Evolutionary conservation across 2,888 invertebrate genomes (phyloP), one percentile per base, ranked within the genome.

Genomic region (Eupithecia subfuscata): DNA sequence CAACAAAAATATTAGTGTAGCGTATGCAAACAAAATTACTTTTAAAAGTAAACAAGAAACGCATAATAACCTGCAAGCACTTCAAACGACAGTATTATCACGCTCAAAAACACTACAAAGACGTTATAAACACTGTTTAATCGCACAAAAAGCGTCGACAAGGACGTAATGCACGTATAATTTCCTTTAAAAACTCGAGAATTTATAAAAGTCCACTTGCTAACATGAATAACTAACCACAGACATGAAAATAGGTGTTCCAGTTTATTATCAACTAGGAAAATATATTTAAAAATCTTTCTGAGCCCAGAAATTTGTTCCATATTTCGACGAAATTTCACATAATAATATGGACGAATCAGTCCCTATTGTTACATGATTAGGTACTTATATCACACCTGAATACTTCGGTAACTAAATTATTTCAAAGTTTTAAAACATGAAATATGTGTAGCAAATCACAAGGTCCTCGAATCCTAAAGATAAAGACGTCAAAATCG

Each of bases 151-250:
- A 76, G 77, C 80, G 60, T 75, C 82, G 81, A 85, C 85, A 83
- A 81, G 86, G 85, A 86, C 82, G 80, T 85, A 85, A 85, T 82
- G 78, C 78, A 76, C 70, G 79, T 85, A 82, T 81, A 86, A 85
- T 86, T 86, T 83, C 74, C 73, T 75, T 79, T 75, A 73, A 82
- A 84, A 84, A 82, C 76, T 37, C 75, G 75, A 75, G 79, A 81
- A 80, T 81, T 72, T 82, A 81, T 78, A 81, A 83, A 82, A 81
- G 45, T 81, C 78, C 64, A 77, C 76, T 80, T 80, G 77, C 78
- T 65, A 74, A 78, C 82, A 80, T 82, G 82, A 85, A 85, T 86
- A 84, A 84, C 82, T 85, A 84, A 86, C 83, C 78, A 79, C 80
- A 76, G 81, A 78, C 84, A 82, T 81, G 18, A 64, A 71, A 74